phyloP scores from a whole-genome alignment of 2,113 vertebrate genomes.

The Pomatorhinus ruficollis region DNA sequence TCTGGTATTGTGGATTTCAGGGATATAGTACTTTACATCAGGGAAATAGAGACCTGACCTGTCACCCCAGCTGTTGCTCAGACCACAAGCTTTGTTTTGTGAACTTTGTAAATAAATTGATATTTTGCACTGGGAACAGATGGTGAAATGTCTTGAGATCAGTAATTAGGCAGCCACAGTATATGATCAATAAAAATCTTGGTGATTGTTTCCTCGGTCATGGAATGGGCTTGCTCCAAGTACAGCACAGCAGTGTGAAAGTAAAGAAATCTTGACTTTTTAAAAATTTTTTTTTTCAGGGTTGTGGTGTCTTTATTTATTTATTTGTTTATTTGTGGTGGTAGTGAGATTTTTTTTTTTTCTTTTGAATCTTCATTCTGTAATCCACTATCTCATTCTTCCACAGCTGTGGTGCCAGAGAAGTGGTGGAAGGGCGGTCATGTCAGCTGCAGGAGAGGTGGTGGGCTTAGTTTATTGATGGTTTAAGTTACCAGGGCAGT shows the following conservation, averaged over 20 bases:
- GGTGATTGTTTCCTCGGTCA: not conserved
- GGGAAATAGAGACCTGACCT: not conserved
- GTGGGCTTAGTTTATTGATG: not conserved
- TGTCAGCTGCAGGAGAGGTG: fast-evolving
- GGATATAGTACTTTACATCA: not conserved
- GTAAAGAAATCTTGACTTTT: not conserved
- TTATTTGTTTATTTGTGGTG: not conserved
- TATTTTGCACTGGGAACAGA: not conserved
- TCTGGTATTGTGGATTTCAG: not conserved
- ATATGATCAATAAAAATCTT: not conserved
- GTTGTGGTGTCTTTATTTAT: not conserved
- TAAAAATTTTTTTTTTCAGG: fast-evolving
- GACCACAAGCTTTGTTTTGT: not conserved
- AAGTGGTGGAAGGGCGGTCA: not conserved
- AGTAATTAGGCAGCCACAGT: not conserved
- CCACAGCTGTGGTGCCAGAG: not conserved
- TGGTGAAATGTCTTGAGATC: not conserved
- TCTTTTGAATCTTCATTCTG: not conserved
- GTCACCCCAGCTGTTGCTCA: not conserved
- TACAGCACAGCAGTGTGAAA: not conserved
- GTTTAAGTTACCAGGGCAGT: not conserved
- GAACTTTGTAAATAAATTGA: not conserved
- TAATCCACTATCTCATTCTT: not conserved
- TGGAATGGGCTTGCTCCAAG: not conserved
- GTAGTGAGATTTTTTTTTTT: not conserved